phyloP scores from a whole-genome alignment of 2,113 vertebrate species.

The Scomber scombrus region DNA sequence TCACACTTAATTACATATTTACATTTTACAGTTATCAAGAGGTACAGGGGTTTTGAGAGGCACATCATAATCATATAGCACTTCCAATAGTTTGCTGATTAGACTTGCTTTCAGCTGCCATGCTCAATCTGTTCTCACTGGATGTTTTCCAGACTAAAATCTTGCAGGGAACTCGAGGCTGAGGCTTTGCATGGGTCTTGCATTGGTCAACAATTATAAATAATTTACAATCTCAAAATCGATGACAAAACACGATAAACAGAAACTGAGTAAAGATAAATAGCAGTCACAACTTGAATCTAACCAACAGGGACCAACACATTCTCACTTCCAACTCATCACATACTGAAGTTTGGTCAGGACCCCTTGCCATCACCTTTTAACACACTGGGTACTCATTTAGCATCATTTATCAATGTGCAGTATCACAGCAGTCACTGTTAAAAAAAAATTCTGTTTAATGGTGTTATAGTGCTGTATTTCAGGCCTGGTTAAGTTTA shows the following conservation, averaged over 20 bases:
- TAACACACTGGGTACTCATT: too few species aligned
- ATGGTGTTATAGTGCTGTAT: too few species aligned
- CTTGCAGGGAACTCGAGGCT: neutral
- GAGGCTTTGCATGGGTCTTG: neutral
- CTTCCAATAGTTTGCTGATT: neutral
- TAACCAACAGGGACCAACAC: neutral
- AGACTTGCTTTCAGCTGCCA: conserved; percentile 12
- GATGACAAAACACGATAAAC: neutral
- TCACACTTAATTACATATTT: neutral
- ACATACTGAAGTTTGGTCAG: too few species aligned
- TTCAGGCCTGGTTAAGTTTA: too few species aligned
- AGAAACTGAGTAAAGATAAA: too few species aligned
- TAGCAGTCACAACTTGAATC: neutral
- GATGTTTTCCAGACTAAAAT: neutral
- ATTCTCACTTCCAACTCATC: too few species aligned
- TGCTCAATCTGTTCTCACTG: neutral
- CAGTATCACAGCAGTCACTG: too few species aligned
- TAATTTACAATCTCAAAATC: conserved; percentile 19
- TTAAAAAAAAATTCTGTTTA: too few species aligned
- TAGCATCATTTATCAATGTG: too few species aligned
- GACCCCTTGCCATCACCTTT: too few species aligned
- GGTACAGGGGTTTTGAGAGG: neutral
- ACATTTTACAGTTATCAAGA: conserved; percentile 3
- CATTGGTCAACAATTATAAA: neutral
- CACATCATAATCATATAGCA: neutral